Evolutionary conservation across 2,888 invertebrate genomes (phyloP).

Genomic region (Dryobotodes eremita): DNA sequence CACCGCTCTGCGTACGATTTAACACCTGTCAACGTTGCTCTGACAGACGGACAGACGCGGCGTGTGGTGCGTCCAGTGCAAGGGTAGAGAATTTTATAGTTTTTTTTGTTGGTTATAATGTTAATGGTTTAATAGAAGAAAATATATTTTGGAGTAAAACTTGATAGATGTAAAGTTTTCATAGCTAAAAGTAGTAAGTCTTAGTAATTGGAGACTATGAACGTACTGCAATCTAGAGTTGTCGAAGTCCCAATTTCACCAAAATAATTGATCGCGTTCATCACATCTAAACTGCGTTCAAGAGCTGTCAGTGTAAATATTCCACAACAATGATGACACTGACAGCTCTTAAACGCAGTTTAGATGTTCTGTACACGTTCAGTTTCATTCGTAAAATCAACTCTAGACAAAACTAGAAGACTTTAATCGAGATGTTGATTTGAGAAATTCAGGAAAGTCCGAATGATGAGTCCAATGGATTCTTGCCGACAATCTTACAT

Average conservation of each 20-base stretch:
- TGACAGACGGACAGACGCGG: slow-evolving; percentile 81
- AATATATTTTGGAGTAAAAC: neutral
- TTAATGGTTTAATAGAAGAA: slow-evolving; percentile 34
- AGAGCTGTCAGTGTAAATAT: no score
- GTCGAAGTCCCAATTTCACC: neutral
- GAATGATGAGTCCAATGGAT: neutral
- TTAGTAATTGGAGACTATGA: neutral
- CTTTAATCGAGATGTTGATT: neutral
- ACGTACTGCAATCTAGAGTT: neutral
- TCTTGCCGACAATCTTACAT: neutral
- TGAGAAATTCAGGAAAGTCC: neutral
- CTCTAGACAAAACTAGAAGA: neutral
- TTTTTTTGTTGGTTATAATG: neutral
- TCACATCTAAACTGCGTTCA: no score
- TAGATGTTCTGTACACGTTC: no score
- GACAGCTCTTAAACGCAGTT: no score
- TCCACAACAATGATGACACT: no score
- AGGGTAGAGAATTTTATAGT: slow-evolving; percentile 41
- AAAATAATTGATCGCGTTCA: neutral
- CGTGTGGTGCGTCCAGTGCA: slow-evolving; percentile 68
- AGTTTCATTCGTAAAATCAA: no score
- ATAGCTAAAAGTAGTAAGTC: neutral
- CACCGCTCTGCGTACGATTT: slow-evolving; percentile 80
- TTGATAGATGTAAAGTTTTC: neutral
- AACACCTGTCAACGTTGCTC: slow-evolving; percentile 87